phyloP scores from a whole-genome alignment of 2,797 vertebrate species.

The Neomorphus geoffroyi region DNA sequence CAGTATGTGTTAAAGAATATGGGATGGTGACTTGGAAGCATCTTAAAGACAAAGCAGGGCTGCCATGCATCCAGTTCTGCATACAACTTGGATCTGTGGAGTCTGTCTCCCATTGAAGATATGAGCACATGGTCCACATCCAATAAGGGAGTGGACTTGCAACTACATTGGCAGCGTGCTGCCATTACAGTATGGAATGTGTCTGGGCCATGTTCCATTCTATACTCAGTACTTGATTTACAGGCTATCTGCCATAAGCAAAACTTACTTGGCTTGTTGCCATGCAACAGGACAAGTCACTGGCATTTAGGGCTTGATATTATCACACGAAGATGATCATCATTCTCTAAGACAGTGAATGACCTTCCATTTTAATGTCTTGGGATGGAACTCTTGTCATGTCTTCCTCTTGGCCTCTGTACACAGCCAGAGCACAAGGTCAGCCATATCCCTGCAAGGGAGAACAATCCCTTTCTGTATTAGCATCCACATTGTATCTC shows the following conservation, averaged over 20 bases:
- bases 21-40: neutral
- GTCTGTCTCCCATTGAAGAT: neutral
- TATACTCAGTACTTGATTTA: neutral
- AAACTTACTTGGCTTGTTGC: neutral
- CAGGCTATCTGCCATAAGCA: neutral
- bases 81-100: neutral
- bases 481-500: conserved; percentile 14
- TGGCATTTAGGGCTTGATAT: neutral
- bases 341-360: neutral
- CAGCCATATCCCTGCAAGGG: neutral
- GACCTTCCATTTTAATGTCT: neutral
- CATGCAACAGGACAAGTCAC: neutral
- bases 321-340: neutral
- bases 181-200: neutral
- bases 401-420: conserved; percentile 3
- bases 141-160: neutral
- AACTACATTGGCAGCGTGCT: neutral
- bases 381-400: neutral
- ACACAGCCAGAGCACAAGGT: neutral
- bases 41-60: neutral
- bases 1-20: neutral
- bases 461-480: neutral
- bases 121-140: neutral
- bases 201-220: accelerated
- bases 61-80: neutral